Evolutionary conservation across 2,888 invertebrate genomes (phyloP).

Genomic region (Xanthorhoe designata): DNA sequence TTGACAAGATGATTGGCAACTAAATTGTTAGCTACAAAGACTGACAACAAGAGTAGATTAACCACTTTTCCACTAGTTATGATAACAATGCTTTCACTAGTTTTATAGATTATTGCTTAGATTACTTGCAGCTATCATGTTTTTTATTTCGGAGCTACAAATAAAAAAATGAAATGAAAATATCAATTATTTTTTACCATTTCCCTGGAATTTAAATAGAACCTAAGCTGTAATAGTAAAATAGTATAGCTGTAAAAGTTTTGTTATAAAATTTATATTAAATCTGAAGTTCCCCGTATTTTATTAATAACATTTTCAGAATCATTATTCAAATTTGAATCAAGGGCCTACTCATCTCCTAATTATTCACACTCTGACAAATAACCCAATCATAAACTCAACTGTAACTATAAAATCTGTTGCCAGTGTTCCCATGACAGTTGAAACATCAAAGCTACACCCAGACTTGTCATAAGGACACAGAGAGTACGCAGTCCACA

Average conservation of each 20-base stretch:
- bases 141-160: no score
- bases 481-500: conserved; percentile 28
- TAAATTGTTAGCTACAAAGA: background rate
- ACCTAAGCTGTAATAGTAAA: no score
- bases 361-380: conserved; percentile 3
- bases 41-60: background rate
- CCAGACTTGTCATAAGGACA: conserved; percentile 21
- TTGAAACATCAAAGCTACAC: conserved; percentile 45
- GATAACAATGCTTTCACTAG: background rate
- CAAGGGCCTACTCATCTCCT: background rate
- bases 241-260: no score
- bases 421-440: conserved; percentile 34
- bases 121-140: no score
- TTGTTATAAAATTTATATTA: background rate
- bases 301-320: background rate
- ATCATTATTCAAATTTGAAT: background rate
- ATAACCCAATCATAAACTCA: conserved; percentile 14
- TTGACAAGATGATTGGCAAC: conserved; percentile 9
- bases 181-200: no score
- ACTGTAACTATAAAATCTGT: conserved; percentile 25
- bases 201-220: no score
- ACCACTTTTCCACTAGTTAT: background rate
- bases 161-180: no score
- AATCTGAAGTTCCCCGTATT: background rate
- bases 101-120: no score